These are phyloP conservation scores for Ferrisia virgata DNA, from an alignment of 2,888 invertebrate genomes.

Conservation along the genomic window DNA sequence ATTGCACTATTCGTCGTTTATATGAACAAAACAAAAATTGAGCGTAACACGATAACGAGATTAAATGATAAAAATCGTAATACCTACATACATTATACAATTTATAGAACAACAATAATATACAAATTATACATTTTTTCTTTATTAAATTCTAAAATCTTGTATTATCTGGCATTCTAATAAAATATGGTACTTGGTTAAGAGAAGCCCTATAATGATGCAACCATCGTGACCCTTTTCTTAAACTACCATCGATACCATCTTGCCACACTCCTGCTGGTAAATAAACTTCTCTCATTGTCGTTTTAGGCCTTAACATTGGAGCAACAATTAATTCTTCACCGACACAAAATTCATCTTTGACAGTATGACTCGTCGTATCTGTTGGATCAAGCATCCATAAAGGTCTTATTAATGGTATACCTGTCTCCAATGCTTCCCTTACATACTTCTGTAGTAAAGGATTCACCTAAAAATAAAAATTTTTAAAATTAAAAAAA, in stretches of 20 bases:
- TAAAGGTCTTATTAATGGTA: constrained; percentile 80
- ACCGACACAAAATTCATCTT: constrained; percentile 85
- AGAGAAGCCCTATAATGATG: constrained; percentile 79
- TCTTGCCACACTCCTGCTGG: constrained; percentile 91
- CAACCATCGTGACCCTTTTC: constrained; percentile 87
- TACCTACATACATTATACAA: no score
- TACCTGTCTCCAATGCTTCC: constrained; percentile 74
- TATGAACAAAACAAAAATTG: no score
- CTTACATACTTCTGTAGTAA: constrained; percentile 72
- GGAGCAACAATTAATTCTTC: constrained; percentile 89
- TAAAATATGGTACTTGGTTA: constrained; percentile 77
- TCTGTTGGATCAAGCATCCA: constrained; percentile 86
- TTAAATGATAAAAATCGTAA: no score
- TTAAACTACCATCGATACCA: constrained; percentile 78
- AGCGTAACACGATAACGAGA: no score
- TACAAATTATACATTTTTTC: no score
- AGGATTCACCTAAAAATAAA: constrained; percentile 64
- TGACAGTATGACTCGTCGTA: constrained; percentile 69
- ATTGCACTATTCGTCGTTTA: no score
- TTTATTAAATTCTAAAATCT: constrained; percentile 59
- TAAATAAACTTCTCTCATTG: constrained; percentile 77
- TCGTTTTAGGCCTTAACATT: constrained; percentile 67
- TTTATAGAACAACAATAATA: no score
- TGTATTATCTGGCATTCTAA: constrained; percentile 79
- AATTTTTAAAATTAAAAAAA: no score